A percentile compares a stretch with the other conserved stretches of the same genome.
Evolutionary conservation across 2,888 invertebrate genomes (phyloP).

Genomic region (Parelbella ahira): DNA sequence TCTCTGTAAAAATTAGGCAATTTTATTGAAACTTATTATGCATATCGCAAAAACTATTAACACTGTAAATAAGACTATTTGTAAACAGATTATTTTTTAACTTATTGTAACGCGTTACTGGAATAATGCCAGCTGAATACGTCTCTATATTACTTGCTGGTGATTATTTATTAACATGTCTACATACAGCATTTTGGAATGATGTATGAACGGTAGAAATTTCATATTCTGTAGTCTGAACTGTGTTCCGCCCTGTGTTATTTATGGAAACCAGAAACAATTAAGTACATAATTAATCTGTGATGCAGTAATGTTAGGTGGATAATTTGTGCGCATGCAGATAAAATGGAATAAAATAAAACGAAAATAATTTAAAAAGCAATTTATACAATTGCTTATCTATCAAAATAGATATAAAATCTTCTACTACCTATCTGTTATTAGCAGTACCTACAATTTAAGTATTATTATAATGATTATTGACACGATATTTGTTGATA

Average conservation of each 20-base stretch:
- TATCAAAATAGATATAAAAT: conserved; percentile 51
- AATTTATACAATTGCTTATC: conserved; percentile 32
- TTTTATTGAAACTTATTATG: conserved; percentile 58
- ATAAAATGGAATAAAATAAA: conserved; percentile 49
- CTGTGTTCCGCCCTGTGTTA: conserved; percentile 55
- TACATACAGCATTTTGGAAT: conserved; percentile 47
- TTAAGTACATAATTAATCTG: conserved; percentile 76
- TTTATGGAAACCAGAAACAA: conserved; percentile 51
- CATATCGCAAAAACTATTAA: conserved; percentile 61
- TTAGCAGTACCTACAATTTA: conserved; percentile 68
- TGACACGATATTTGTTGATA: conserved; percentile 73
- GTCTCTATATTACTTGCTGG: conserved; percentile 1
- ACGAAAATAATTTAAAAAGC: conserved; percentile 49
- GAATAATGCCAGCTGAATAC: conserved; percentile 24
- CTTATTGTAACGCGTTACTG: conserved; percentile 44
- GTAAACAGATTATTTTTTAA: conserved; percentile 59
- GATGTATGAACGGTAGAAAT: conserved; percentile 39
- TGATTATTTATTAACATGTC: conserved; percentile 17
- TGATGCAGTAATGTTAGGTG: conserved; percentile 71
- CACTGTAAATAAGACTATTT: conserved; percentile 59
- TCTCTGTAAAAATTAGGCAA: conserved; percentile 57
- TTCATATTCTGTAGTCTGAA: conserved; percentile 43
- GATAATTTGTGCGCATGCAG: conserved; percentile 52
- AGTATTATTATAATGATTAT: conserved; percentile 72
- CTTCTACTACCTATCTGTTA: conserved; percentile 64